These are phyloP conservation scores for Protobothrops mucrosquamatus DNA, from an alignment of 2,113 vertebrate species.

Conservation along the genomic window DNA sequence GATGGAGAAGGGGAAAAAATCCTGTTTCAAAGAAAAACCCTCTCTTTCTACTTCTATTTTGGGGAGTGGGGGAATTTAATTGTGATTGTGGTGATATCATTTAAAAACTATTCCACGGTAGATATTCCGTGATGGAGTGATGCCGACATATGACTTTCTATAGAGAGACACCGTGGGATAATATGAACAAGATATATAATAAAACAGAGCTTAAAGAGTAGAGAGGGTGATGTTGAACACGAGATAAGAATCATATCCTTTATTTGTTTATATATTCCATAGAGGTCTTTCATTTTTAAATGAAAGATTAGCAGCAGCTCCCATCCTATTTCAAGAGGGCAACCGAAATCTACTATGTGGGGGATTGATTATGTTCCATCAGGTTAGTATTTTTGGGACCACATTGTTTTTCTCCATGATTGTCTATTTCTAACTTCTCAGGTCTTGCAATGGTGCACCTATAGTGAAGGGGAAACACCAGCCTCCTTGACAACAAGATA, in stretches of 20 bases:
- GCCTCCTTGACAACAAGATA: no score
- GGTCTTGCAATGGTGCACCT: no score
- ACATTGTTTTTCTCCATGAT: no score
- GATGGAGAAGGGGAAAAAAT: constrained; percentile 9
- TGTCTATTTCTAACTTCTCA: no score
- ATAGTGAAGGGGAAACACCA: no score
- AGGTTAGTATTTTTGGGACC: no score
- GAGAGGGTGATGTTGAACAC: no score
- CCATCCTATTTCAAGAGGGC: background rate
- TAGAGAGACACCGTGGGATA: background rate
- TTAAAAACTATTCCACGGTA: constrained; percentile 18
- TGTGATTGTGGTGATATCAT: constrained; percentile 22
- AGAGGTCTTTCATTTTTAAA: background rate
- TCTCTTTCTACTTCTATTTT: background rate
- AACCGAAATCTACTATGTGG: background rate
- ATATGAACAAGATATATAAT: background rate
- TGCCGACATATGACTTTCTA: background rate
- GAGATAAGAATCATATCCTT: no score
- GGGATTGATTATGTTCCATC: no score
- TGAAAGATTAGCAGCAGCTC: background rate
- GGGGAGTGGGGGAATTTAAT: background rate
- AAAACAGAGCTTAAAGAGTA: no score
- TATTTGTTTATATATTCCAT: no score
- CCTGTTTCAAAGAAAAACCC: constrained; percentile 40
- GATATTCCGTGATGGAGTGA: background rate